Conservation (phyloP, 1,140 invertebrate species). For the Periplaneta americana region DNA sequence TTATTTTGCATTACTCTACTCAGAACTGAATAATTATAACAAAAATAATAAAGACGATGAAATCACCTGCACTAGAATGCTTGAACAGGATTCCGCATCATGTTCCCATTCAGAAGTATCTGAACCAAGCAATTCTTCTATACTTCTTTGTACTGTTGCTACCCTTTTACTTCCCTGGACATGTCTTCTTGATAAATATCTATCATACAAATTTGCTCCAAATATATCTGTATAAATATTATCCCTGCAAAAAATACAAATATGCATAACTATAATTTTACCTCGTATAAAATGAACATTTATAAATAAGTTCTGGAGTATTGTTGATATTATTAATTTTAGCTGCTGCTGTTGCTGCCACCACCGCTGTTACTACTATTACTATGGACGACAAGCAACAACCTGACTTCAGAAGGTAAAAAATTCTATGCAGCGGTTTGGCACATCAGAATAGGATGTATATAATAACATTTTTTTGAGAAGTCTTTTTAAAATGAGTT, state of each 20-base stretch:
- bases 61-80: conserved; percentile 16
- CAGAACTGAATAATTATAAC: neutral
- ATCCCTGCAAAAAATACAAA: conserved; percentile 38
- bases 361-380: too few relatives aligned
- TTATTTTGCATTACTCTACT: neutral
- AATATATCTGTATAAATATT: conserved; percentile 56
- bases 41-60: neutral
- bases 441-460: too few relatives aligned
- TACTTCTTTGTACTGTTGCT: neutral
- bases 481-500: too few relatives aligned
- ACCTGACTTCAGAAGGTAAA: too few relatives aligned
- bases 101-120: neutral
- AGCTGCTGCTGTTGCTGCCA: too few relatives aligned
- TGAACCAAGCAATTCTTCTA: conserved; percentile 12
- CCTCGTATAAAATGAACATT: too few relatives aligned
- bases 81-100: conserved; percentile 11
- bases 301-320: too few relatives aligned
- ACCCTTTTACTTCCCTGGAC: neutral
- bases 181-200: conserved; percentile 35
- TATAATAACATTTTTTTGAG: too few relatives aligned
- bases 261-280: too few relatives aligned
- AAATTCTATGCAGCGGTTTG: too few relatives aligned
- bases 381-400: too few relatives aligned
- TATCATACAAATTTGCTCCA: conserved; percentile 54
- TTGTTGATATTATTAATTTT: too few relatives aligned